A percentile compares a stretch with the other conserved stretches of the same genome.
These are phyloP conservation scores for Champsocephalus esox DNA, from an alignment of 2,797 vertebrate genomes.

Conservation along the genomic window DNA sequence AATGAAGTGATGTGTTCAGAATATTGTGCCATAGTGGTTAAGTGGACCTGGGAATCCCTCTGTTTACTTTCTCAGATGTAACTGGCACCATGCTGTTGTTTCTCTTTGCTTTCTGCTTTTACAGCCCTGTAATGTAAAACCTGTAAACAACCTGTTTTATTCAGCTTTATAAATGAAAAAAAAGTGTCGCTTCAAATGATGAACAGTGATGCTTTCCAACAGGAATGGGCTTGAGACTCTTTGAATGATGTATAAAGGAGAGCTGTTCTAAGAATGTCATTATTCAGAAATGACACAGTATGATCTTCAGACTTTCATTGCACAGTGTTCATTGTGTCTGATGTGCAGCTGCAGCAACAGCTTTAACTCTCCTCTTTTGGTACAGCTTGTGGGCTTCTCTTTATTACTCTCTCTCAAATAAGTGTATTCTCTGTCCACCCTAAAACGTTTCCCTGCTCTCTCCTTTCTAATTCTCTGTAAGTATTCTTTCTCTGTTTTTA, in stretches of 20 bases:
- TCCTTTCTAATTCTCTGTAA: slow-evolving; percentile 43
- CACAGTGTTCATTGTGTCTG: slow-evolving; percentile 35
- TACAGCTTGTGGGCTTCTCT: slow-evolving; percentile 17
- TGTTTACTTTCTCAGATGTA: slow-evolving; percentile 20
- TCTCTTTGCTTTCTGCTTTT: slow-evolving; percentile 23
- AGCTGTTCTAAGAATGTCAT: slow-evolving; percentile 2
- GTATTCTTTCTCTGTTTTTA: slow-evolving; percentile 46
- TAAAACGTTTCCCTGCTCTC: slow-evolving; percentile 34
- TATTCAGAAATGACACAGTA: slow-evolving; percentile 27
- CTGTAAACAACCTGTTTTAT: not conserved
- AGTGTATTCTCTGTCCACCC: slow-evolving; percentile 21
- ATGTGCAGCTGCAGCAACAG: slow-evolving; percentile 54
- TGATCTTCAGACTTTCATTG: slow-evolving; percentile 18
- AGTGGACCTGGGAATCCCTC: slow-evolving; percentile 22
- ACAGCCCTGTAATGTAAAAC: not conserved
- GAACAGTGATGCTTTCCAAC: not conserved
- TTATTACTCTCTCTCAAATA: slow-evolving; percentile 44
- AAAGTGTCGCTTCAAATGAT: too few species aligned
- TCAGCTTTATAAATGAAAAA: too few species aligned
- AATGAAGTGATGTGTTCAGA: slow-evolving; percentile 17
- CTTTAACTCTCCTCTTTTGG: slow-evolving; percentile 23
- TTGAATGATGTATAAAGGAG: not conserved
- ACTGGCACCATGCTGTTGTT: slow-evolving; percentile 18
- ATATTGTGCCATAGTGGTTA: slow-evolving; percentile 12
- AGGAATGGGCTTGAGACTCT: not conserved